phyloP scores from a whole-genome alignment of 2,113 vertebrate genomes.

The Chrysemys picta region DNA sequence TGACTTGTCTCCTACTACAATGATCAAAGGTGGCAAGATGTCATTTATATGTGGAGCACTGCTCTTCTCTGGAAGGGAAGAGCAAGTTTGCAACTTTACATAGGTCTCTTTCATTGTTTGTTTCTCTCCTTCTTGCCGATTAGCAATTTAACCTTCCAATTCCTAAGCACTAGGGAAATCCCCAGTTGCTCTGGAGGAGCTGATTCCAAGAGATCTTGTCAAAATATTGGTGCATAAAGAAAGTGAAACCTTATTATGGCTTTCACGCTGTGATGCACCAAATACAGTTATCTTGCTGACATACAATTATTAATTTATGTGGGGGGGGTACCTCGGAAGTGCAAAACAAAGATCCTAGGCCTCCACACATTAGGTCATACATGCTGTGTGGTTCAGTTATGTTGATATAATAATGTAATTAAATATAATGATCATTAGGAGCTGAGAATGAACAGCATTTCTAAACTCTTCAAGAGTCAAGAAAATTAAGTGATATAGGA shows the following conservation, averaged over 20 bases:
- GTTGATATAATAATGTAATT: constrained; percentile 33
- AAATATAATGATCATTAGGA: constrained; percentile 38
- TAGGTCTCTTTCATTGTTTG: constrained; percentile 1
- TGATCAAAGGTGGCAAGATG: constrained; percentile 47
- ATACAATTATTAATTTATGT: not conserved
- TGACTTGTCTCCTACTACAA: not conserved
- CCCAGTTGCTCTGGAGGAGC: not conserved
- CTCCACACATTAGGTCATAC: not conserved
- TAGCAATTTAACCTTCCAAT: not conserved
- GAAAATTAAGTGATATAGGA: constrained; percentile 24
- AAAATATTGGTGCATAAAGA: constrained; percentile 33
- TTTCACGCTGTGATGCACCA: not conserved
- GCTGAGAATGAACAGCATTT: constrained; percentile 24
- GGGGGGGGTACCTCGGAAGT: constrained; percentile 16
- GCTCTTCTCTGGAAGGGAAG: not conserved
- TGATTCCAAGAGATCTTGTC: constrained; percentile 26
- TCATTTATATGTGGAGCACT: not conserved
- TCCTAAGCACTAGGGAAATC: constrained; percentile 24
- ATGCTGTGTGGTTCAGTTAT: not conserved
- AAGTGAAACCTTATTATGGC: constrained; percentile 28
- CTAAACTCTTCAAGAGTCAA: constrained; percentile 42
- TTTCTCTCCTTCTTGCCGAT: not conserved
- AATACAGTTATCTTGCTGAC: not conserved
- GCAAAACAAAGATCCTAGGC: not conserved
- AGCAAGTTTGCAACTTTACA: not conserved